A percentile compares a stretch with the other conserved stretches of the same genome.
These are phyloP conservation scores for Pterobdella sp. DNA, from an alignment of 2,888 invertebrate genomes.

Conservation along the genomic window DNA sequence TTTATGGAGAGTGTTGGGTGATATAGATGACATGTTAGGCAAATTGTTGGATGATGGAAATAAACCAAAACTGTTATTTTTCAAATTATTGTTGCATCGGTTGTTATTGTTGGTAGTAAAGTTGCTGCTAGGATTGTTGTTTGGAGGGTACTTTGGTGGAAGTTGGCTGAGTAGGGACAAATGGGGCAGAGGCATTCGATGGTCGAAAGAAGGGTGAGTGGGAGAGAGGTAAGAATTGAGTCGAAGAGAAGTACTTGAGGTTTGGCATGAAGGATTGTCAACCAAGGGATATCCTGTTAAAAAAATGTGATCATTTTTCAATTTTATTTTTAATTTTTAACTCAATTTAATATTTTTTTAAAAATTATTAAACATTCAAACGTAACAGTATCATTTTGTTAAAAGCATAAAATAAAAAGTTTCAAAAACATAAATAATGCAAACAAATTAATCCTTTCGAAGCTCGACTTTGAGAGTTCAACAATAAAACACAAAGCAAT, in stretches of 20 bases:
- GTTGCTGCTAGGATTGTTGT: neutral
- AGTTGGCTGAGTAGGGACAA: conserved; percentile 5
- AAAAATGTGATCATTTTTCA: too few species aligned
- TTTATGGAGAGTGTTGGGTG: neutral
- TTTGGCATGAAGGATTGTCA: neutral
- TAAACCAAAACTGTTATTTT: neutral
- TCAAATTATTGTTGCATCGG: neutral
- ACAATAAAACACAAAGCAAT: neutral
- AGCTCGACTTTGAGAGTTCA: neutral
- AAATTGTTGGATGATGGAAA: neutral
- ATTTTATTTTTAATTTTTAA: too few species aligned
- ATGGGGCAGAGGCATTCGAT: conserved; percentile 1
- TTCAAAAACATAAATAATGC: neutral
- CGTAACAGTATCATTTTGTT: too few species aligned
- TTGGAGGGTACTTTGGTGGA: neutral
- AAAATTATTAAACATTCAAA: too few species aligned
- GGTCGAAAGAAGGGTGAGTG: conserved; percentile 1
- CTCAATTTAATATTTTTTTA: too few species aligned
- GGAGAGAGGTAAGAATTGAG: neutral
- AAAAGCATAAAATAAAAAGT: too few species aligned
- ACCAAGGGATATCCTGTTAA: conserved; percentile 22
- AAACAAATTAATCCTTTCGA: neutral
- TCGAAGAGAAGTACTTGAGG: neutral
- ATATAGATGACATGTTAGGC: neutral
- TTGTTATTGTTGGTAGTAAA: neutral